Conservation (phyloP, 2,888 invertebrate species). For the Notodonta ziczac region DNA sequence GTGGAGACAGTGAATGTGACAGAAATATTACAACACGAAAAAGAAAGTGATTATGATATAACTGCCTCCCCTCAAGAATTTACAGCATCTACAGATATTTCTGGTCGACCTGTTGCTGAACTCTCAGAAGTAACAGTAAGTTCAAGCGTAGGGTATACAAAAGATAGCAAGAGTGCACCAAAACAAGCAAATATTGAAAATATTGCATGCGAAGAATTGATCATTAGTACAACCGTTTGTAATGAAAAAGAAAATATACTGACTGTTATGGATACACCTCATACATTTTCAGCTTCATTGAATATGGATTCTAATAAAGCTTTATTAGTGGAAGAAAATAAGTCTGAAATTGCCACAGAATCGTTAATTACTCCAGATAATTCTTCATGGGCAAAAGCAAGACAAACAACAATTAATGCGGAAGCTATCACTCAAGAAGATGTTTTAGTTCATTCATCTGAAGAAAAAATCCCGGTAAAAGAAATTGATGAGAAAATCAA, state of each 20-base stretch:
- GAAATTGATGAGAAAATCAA: conserved; percentile 60
- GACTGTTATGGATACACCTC: conserved; percentile 38
- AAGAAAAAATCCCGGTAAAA: conserved; percentile 57
- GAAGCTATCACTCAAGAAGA: conserved; percentile 85
- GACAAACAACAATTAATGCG: conserved; percentile 69
- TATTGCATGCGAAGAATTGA: conserved; percentile 80
- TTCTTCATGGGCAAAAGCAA: conserved; percentile 59
- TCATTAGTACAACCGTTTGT: conserved; percentile 78
- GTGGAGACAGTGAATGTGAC: conserved; percentile 60
- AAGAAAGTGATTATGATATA: conserved; percentile 57
- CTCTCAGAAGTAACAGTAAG: conserved; percentile 76
- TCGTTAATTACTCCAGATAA: conserved; percentile 52
- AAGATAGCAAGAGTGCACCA: conserved; percentile 35
- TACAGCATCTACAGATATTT: conserved; percentile 72
- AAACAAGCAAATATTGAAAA: conserved; percentile 81
- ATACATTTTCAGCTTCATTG: conserved; percentile 44
- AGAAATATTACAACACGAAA: conserved; percentile 69
- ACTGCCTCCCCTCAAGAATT: conserved; percentile 42
- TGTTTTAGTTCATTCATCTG: conserved; percentile 77
- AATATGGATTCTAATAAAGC: conserved; percentile 71
- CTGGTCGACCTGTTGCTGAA: conserved; percentile 79
- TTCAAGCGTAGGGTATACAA: conserved; percentile 59
- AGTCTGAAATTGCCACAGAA: conserved; percentile 71
- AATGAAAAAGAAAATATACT: conserved; percentile 84
- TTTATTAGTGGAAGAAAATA: conserved; percentile 80